Evolutionary conservation across 2,888 invertebrate species (phyloP), one percentile per base, ranked within the genome.

Genomic region (Theristus sp.): DNA sequence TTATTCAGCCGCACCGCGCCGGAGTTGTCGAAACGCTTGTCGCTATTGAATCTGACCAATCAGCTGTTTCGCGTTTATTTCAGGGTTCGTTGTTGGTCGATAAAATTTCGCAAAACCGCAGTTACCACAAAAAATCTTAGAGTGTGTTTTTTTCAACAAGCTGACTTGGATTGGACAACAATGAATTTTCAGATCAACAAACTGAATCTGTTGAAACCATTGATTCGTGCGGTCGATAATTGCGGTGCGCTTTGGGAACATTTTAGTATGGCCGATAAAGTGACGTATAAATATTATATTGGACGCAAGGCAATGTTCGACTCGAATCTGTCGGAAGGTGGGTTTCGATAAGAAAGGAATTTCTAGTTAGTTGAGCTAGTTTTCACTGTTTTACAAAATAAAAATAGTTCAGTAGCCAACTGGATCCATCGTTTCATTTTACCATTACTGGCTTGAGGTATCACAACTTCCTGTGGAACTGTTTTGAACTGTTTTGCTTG

Each of bases 241-340:
- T 86, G 88, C 24, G 84, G 85, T 0, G 84, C 87, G 65, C 89
- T 89, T 75, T 67, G 68, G 60, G 88, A 91, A 61, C 82, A 83
- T 63, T 96, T 93, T 75, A 84, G 87, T 0, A 75, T 90, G 58
- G 85, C 89, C 20, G 91, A 96, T 73, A 86, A 88, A 73, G 88
- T 98, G 60, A 96, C 96, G 0, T 98, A 93, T 76, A 87, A 87
- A 72, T 80, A 94, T 76, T 96, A 90, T 77, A 89, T 93, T 25
- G 96, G 96, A 0, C 81, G 94, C 31, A 94, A 96, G 75, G 89
- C 91, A 1, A 94, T 98, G 89, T 98, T 96, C 74, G 96, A 98
- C 76, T 90, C 90, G 60, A 89, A 96, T 73, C 91, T 91, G 38
- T 13, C 6, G 17, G 38, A 38, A 13, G 38, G 38, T 38, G 38